Base-by-base conservation (phyloP, 92 coral and sea anemone genomes). In the Paramuricea clavata region DNA sequence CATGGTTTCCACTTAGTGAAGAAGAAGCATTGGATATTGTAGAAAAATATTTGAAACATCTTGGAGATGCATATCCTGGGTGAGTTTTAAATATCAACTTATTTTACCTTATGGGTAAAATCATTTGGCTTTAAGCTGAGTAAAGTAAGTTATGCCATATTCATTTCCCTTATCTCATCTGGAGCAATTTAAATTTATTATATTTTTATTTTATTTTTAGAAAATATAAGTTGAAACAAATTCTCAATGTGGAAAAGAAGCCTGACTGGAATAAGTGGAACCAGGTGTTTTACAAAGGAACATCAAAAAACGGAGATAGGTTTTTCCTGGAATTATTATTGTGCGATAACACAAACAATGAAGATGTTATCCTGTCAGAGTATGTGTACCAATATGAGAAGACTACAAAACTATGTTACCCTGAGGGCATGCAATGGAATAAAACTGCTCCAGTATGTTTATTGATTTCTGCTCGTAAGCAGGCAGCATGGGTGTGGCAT, bases 211-310 rank as follows among this genome's bases (percentile, higher is more conserved):
- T 39, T 64, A 8, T 9, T 64, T 64, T 12, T 82, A 96, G 99
- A 78, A 90, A 69, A 77, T 94, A 84, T 85, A 39, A 34, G 0
- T 36, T 96, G 12, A 85, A 71, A 42, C 83, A 83, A 73, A 84
- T 96, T 12, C 67, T 79, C 47, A 87, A 84, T 39, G 89, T 96
- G 23, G 99, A 96, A 64, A 89, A 77, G 78, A 96, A 96, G 68
- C 49, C 67, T 16, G 93, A 96, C 81, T 78, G 83, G 83, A 22
- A 22, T 32, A 42, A 75, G 64, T 17, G 80, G 83, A 74, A 70
- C 70, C 79, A 25, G 30, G 56, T 6, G 43, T 78, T 56, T 60
- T 78, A 78, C 65, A 39, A 78, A 35, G 83, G 83, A 36, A 56
- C 27, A 23, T 17, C 27, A 39, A 78, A 59, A 60, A 21, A 78